A percentile compares a stretch with the other conserved stretches of the same genome.
Conservation (phyloP, 2,113 vertebrate genomes). For the Anarrhichthys ocellatus region DNA sequence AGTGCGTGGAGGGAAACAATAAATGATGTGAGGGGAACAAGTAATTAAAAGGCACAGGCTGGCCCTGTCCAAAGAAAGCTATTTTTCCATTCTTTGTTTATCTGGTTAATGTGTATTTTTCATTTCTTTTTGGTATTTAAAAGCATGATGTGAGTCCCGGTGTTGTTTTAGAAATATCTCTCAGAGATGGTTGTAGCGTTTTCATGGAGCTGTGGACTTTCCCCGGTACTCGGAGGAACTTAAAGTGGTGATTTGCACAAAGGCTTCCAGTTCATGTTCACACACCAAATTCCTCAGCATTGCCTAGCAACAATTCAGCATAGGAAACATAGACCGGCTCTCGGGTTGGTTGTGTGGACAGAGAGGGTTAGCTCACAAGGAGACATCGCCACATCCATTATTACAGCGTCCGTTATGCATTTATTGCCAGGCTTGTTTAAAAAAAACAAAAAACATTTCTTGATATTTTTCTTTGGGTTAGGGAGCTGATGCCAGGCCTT, state of each 20-base stretch:
- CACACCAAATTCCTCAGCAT: slow-evolving; percentile 79
- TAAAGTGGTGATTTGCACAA: slow-evolving; percentile 80
- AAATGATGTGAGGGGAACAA: slow-evolving; percentile 49
- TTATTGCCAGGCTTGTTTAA: slow-evolving; percentile 43
- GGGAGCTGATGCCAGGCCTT: slow-evolving; percentile 40
- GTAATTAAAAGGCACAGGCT: slow-evolving; percentile 80
- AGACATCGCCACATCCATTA: slow-evolving; percentile 63
- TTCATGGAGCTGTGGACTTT: slow-evolving; percentile 58
- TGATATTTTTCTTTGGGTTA: slow-evolving; percentile 48
- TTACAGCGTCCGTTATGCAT: slow-evolving; percentile 59
- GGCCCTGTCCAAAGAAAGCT: slow-evolving; percentile 85
- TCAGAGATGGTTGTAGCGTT: slow-evolving; percentile 58
- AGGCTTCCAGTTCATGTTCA: slow-evolving; percentile 77
- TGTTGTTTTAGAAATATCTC: slow-evolving; percentile 59
- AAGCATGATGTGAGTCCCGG: slow-evolving; percentile 66
- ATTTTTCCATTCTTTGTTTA: slow-evolving; percentile 78
- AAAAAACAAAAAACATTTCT: neutral
- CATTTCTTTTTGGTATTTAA: slow-evolving; percentile 54
- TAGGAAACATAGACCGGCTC: slow-evolving; percentile 61
- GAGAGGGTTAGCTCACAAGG: slow-evolving; percentile 59
- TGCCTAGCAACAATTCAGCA: slow-evolving; percentile 80
- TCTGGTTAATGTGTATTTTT: slow-evolving; percentile 37
- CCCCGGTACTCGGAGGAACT: slow-evolving; percentile 53
- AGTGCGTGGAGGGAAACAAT: slow-evolving; percentile 31
- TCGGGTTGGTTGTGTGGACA: slow-evolving; percentile 59